These are phyloP conservation scores for Speoplatyrhinus poulsoni DNA, from an alignment of 2,113 vertebrate genomes.

Conservation along the genomic window DNA sequence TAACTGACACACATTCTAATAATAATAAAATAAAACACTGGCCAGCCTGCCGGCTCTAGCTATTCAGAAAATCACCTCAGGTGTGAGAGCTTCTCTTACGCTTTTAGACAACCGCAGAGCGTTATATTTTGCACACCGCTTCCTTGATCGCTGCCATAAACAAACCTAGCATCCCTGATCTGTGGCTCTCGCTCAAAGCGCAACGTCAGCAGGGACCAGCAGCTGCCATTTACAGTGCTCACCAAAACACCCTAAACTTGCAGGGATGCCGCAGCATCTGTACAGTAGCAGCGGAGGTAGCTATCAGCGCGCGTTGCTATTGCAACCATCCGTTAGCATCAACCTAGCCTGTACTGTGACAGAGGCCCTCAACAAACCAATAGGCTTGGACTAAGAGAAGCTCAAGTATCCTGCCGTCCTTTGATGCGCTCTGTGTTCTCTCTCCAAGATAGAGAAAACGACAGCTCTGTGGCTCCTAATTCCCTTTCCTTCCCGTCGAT, in stretches of 20 bases:
- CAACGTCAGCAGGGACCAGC: neutral
- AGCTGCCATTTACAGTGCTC: neutral
- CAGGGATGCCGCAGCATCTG: neutral
- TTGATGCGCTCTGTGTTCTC: slow-evolving; percentile 36
- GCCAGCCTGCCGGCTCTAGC: neutral
- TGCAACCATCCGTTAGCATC: too few relatives aligned
- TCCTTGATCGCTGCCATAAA: neutral
- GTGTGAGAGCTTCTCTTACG: neutral
- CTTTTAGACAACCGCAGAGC: neutral
- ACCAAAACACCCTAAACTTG: slow-evolving; percentile 5
- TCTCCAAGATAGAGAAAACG: slow-evolving; percentile 21
- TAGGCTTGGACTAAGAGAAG: slow-evolving; percentile 19
- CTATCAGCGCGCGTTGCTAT: neutral
- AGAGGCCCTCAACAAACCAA: slow-evolving; percentile 17
- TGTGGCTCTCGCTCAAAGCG: neutral
- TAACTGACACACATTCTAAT: neutral
- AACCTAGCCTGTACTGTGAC: neutral
- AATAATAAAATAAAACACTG: neutral
- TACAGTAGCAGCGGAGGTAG: neutral
- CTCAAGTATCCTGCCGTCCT: slow-evolving; percentile 29
- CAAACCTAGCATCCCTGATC: slow-evolving; percentile 5
- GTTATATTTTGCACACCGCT: neutral
- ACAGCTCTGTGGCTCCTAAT: slow-evolving; percentile 33
- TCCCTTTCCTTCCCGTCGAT: slow-evolving; percentile 10
- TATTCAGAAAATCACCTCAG: neutral